Evolutionary conservation across 2,888 invertebrate species (phyloP).

Genomic region (Phania funesta): DNA sequence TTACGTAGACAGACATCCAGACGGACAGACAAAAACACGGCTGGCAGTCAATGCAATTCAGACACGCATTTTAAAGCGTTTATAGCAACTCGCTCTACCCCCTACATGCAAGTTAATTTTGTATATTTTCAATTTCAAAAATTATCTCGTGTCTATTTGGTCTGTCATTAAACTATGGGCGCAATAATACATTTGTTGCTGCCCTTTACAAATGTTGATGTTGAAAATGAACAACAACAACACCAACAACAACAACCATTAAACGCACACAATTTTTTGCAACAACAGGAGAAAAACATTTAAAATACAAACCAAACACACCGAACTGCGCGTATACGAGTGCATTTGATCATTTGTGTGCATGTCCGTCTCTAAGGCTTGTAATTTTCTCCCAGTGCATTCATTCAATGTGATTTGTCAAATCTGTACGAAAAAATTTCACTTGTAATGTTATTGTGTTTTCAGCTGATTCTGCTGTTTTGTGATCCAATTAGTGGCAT

Average conservation of each 20-base stretch:
- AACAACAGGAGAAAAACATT: constrained; percentile 5
- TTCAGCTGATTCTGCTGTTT: constrained; percentile 50
- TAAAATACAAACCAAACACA: background rate
- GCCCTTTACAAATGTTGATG: constrained; percentile 57
- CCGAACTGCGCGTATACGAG: background rate
- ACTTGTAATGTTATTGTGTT: constrained; percentile 8
- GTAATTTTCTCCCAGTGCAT: constrained; percentile 26
- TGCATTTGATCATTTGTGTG: constrained; percentile 10
- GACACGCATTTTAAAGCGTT: constrained; percentile 33
- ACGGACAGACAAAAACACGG: constrained; percentile 14
- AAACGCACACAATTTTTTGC: constrained; percentile 3
- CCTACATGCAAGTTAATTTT: constrained; percentile 1
- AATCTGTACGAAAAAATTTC: constrained; percentile 35
- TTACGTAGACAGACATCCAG: constrained; percentile 22
- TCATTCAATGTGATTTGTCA: constrained; percentile 47
- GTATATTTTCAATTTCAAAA: constrained; percentile 10
- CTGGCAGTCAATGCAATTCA: constrained; percentile 41
- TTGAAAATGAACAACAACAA: constrained; percentile 32
- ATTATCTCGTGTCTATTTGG: background rate
- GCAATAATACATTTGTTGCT: constrained; percentile 57
- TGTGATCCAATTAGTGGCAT: constrained; percentile 65
- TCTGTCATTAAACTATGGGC: background rate
- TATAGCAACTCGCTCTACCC: background rate
- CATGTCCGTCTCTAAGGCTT: background rate
- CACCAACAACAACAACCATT: background rate